Conservation (phyloP, 1,140 invertebrate species). For the Oryzaephilus surinamensis region DNA sequence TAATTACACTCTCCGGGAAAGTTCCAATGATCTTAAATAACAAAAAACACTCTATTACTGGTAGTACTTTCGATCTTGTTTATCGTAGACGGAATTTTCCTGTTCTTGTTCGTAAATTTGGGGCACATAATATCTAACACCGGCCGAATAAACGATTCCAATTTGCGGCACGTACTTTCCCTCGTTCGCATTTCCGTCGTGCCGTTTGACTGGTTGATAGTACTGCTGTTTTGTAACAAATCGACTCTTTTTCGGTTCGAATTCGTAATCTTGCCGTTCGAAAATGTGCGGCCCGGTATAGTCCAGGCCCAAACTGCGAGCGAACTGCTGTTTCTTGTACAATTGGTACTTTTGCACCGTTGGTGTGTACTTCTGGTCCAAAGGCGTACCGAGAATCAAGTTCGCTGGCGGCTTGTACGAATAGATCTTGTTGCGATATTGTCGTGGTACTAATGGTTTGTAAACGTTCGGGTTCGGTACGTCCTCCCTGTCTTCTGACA, state of each 20-base stretch:
- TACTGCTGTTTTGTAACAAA: conserved; percentile 15
- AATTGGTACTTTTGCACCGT: conserved; percentile 20
- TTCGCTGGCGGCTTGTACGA: conserved; percentile 27
- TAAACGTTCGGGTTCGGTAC: conserved; percentile 29
- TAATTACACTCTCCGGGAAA: too few species aligned
- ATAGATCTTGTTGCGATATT: conserved; percentile 28
- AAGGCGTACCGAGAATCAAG: conserved; percentile 29
- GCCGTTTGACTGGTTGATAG: too few species aligned
- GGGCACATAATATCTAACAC: conserved; percentile 34
- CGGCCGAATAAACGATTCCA: conserved; percentile 31
- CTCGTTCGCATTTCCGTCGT: conserved; percentile 4
- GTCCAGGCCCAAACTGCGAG: conserved; percentile 17
- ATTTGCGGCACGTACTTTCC: conserved; percentile 30
- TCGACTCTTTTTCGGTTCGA: conserved; percentile 15
- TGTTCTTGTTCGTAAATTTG: conserved; percentile 22
- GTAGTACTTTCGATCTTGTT: conserved; percentile 26
- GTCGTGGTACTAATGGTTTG: conserved; percentile 26
- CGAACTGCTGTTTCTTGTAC: conserved; percentile 21
- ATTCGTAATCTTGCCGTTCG: conserved; percentile 28
- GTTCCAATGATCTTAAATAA: too few species aligned
- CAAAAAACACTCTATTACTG: too few species aligned
- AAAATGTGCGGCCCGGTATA: conserved; percentile 34
- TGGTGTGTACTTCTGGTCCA: conserved; percentile 28
- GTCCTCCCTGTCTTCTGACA: conserved; percentile 29
- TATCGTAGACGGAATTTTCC: conserved; percentile 31